Conservation (phyloP, 2,888 invertebrate genomes). For the Dynastes maya region DNA sequence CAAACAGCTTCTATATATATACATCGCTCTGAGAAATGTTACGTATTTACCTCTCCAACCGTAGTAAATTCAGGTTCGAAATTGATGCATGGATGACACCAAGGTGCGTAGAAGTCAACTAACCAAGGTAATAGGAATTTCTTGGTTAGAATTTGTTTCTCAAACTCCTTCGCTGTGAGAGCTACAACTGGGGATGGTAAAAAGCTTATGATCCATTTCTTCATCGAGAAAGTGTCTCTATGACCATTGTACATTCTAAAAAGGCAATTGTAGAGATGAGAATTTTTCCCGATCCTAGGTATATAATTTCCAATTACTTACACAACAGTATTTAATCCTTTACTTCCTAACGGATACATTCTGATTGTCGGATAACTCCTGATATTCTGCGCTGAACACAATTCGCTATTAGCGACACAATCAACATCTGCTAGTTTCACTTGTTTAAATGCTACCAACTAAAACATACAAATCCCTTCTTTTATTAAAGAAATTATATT, state of each 20-base stretch:
- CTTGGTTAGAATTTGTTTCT: constrained; percentile 71
- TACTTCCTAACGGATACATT: constrained; percentile 76
- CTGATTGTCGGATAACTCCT: constrained; percentile 80
- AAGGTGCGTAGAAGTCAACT: constrained; percentile 80
- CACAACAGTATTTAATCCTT: constrained; percentile 72
- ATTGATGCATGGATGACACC: constrained; percentile 77
- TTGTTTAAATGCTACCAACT: constrained; percentile 70
- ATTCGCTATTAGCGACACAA: constrained; percentile 74
- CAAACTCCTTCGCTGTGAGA: constrained; percentile 69
- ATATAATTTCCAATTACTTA: constrained; percentile 64
- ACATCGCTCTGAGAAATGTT: background rate
- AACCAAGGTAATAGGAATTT: constrained; percentile 71
- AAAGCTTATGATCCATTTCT: constrained; percentile 77
- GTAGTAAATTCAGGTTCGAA: constrained; percentile 81
- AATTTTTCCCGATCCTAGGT: too few relatives aligned
- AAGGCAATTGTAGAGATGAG: background rate
- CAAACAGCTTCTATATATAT: too few relatives aligned
- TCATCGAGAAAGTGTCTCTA: constrained; percentile 76
- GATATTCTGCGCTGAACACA: constrained; percentile 77
- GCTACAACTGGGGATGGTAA: constrained; percentile 75
- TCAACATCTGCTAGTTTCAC: constrained; percentile 79
- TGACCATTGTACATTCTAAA: constrained; percentile 75
- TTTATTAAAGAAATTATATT: background rate
- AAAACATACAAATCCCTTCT: constrained; percentile 58
- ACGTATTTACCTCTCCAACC: constrained; percentile 74